Base-by-base conservation (phyloP, 2,888 invertebrate species). In the Cheilosia grossa region DNA sequence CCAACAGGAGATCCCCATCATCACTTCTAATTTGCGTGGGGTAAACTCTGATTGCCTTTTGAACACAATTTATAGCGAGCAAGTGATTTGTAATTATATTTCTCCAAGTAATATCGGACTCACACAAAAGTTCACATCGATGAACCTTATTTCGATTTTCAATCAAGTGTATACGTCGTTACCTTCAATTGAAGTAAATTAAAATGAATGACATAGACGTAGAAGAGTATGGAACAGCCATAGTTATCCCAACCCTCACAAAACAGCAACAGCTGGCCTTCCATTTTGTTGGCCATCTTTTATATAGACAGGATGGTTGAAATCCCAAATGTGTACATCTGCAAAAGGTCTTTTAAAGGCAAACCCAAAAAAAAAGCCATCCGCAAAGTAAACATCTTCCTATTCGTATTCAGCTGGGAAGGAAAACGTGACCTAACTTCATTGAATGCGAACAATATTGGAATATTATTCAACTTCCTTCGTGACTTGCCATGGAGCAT, bases 131-230 rank as follows among this genome's bases (percentile, higher is more conserved):
- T 15, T 13, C 27, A 47, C 27, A 63, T 49, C 37, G 40, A 30
- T 49, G 44, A 73, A 63, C 44, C 44, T 33, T 44, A 59, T 44
- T 77, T 63, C 40, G 63, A 56, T 78, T 70, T 63, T 49, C 69
- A 78, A 78, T 78, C 70, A 49, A 78, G 37, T 66, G 40, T 64
- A 56, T 56, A 49, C 63, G 49, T 13, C 58, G 49, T 9, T 47
- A 19, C 44, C 33, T 69, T 56, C 56, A 70, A 78, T 78, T 78
- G 78, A 70, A 56, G 24, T 70, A 58, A 75, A 75, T 75, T 75
- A 66, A 75, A 66, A 74, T 56, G 74, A 74, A 66, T 56, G 64
- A 56, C 33, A 66, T 30, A 13, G 56, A 42, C 13, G 4, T 13
- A 13, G 3, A 13, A 2, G 37, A 37, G 13, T 37, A 37, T 37